These are phyloP conservation scores for Rana temporaria DNA, from an alignment of 2,113 vertebrate genomes.

Conservation along the genomic window DNA sequence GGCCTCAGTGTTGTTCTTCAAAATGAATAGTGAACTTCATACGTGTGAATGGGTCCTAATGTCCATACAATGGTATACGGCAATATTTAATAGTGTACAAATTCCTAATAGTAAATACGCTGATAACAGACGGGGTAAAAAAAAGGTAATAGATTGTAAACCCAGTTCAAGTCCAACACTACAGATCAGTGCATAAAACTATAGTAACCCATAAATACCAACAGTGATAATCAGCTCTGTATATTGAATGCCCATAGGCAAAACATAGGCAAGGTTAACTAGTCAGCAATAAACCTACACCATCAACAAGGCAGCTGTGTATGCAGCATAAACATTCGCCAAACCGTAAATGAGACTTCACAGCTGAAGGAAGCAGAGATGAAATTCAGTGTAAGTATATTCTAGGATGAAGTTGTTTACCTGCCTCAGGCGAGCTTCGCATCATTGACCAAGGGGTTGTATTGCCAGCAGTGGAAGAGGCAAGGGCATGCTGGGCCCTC, in stretches of 20 bases:
- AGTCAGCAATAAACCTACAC: background rate
- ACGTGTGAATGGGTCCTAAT: too few relatives aligned
- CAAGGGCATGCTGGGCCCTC: slow-evolving; percentile 53
- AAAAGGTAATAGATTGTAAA: too few relatives aligned
- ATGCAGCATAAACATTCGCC: background rate
- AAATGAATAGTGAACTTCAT: too few relatives aligned
- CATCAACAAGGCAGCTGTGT: background rate
- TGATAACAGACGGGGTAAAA: too few relatives aligned
- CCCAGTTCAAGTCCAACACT: too few relatives aligned
- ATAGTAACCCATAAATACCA: too few relatives aligned
- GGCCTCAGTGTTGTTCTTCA: too few relatives aligned
- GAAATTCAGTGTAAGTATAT: background rate
- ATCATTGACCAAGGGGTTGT: slow-evolving; percentile 50
- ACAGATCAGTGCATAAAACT: too few relatives aligned
- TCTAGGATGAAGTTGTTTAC: slow-evolving; percentile 32
- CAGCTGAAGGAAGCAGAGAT: background rate
- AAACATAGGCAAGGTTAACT: background rate
- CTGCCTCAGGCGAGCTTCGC: slow-evolving; percentile 35
- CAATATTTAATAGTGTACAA: too few relatives aligned
- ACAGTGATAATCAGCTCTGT: too few relatives aligned
- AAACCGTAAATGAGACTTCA: background rate
- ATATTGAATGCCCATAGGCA: background rate
- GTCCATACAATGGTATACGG: too few relatives aligned
- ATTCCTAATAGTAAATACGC: too few relatives aligned
- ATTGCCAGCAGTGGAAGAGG: slow-evolving; percentile 23